These are phyloP conservation scores for Ctenopoma multispine DNA, from an alignment of 2,797 vertebrate species.

Conservation along the genomic window DNA sequence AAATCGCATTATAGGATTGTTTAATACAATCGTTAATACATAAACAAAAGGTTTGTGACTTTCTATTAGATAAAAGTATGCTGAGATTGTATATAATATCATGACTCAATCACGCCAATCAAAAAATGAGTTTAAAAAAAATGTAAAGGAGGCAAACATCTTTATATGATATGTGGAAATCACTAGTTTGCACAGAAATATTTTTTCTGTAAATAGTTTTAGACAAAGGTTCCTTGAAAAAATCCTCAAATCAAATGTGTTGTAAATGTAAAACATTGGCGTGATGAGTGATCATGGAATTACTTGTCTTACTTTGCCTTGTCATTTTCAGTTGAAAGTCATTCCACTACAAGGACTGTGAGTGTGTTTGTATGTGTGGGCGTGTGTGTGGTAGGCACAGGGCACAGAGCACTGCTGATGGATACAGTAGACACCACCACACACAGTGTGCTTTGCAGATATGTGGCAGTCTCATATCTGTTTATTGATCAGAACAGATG, in stretches of 20 bases:
- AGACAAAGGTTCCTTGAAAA: not conserved
- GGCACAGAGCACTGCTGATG: slow-evolving; percentile 40
- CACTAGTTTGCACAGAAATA: too few relatives aligned
- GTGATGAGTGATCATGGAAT: not conserved
- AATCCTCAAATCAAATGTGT: too few relatives aligned
- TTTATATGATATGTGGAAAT: not conserved
- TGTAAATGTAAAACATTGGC: slow-evolving; percentile 9
- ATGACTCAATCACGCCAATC: not conserved
- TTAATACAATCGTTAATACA: not conserved
- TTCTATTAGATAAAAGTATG: slow-evolving; percentile 6
- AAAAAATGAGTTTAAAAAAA: not conserved
- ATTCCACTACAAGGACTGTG: slow-evolving; percentile 47
- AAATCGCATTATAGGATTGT: not conserved
- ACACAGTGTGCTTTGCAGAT: slow-evolving; percentile 73
- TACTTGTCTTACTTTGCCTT: too few relatives aligned
- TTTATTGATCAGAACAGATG: slow-evolving; percentile 83
- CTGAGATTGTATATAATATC: not conserved
- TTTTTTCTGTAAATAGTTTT: too few relatives aligned
- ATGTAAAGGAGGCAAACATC: not conserved
- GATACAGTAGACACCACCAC: slow-evolving; percentile 63
- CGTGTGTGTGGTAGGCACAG: slow-evolving; percentile 30
- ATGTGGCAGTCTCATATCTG: slow-evolving; percentile 78
- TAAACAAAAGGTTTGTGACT: not conserved
- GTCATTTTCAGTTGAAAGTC: slow-evolving; percentile 63
- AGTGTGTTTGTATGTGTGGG: slow-evolving; percentile 18